Evolutionary conservation across 2,797 vertebrate genomes (phyloP), one percentile per base, ranked within the genome.

Genomic region (Manis pentadactyla): DNA sequence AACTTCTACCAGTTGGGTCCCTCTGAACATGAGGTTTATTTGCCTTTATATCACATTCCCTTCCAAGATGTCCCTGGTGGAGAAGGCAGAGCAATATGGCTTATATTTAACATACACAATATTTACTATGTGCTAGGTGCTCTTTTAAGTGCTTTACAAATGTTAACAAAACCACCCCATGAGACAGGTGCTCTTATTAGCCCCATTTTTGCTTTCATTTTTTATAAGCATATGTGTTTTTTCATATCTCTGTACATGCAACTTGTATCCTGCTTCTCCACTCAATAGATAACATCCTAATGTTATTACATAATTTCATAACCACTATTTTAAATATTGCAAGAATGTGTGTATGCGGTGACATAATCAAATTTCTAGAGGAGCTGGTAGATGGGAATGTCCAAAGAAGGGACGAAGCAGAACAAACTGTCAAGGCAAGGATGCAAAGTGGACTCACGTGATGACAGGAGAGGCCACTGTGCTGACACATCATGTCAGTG

Each of bases 261-360:
- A 4, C 78, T 75, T 83, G 73, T 37, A 64, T 55, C 53, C 57
- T 94, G 46, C 7, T 94, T 97, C 78, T 81, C 69, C 53, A 85
- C 78, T 59, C 83, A 85, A n/a, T 11, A 1, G 51, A 42, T 51
- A 71, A 53, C 15, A 17, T 53, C 61, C 64, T 78, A 42, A 37
- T 23, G 63, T 75, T 42, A 23, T 77, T 69, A 55, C 27, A 15
- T 88, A 64, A 69, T 82, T 71, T 81, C 29, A 68, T 39, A 82
- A 83, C 27, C 83, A 42, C 77, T 89, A 2, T 93, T 84, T 75
- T 89, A 86, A 86, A 69, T 66, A 63, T 17, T 64, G 51, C 29
- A 31, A 78, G 87, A 82, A 57, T 68, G 37, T 64, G 39, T 71
- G 77, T 23, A 17, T n/a, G 55, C 18, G 9, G 74, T 34, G 68